Evolutionary conservation across 1,140 invertebrate genomes (phyloP), one percentile per base, ranked within the genome.

Genomic region (Heliconius eleuchia): DNA sequence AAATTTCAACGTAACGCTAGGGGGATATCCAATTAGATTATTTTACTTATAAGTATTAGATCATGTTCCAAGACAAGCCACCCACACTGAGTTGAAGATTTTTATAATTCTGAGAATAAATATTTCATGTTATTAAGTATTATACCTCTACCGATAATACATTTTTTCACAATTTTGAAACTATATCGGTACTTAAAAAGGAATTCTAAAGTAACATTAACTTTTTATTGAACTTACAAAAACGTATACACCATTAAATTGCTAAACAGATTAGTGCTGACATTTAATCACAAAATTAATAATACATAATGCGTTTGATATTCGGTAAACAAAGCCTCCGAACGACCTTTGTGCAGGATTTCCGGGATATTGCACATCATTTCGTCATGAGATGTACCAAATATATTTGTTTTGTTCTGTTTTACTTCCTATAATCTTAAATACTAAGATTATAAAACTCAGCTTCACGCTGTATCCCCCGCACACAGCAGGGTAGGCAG

Each of bases 291-390:
- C 60, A 66, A 30, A 66, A 66, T 16, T 66, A 66, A 66, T 66
- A 4, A 66, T 66, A 16, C 30, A 66, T 5, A 66, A 66, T 66
- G 27, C 5, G 27, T 66, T 16, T 27, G 23, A 75, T 71, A 75
- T 75, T 79, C 46, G 73, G 73, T 66, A 78, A 71, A 80, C 79
- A 84, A 80, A 90, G 84, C 89, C 90, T 91, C 88, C 89, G 72
- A 71, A 82, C 83, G 91, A 86, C 91, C 91, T 92, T 89, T 86
- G 76, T 83, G 85, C 91, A 92, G 91, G 91, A 93, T 92, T 90
- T 93, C 92, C 92, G 90, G 89, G 87, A 83, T 82, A 82, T 82
- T 78, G 77, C 82, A 81, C 72, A 77, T 76, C 34, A 79, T 74
- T n/a, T 76, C 60, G 23, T 23, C 75, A 78, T 70, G 55, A 80